Conservation (phyloP, 2,888 invertebrate species). For the Pandemis cinnamomeana region DNA sequence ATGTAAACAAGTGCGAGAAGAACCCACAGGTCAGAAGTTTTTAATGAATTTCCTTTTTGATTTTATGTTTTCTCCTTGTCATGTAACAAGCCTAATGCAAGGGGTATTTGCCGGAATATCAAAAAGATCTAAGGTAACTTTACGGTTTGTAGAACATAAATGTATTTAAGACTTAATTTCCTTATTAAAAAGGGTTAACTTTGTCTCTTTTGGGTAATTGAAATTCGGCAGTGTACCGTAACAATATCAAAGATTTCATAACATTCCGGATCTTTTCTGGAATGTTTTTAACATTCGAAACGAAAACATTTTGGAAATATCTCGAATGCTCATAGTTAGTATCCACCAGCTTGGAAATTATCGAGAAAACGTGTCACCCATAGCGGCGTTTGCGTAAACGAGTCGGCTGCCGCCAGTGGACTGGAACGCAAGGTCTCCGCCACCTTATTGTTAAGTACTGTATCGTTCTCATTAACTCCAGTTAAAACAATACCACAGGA, state of each 20-base stretch:
- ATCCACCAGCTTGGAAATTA: conserved; percentile 52
- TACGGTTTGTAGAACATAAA: no score
- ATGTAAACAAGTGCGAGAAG: no score
- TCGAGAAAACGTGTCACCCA: conserved; percentile 73
- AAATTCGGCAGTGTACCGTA: background rate
- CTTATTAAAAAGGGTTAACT: background rate
- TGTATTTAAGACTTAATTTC: no score
- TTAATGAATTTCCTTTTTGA: no score
- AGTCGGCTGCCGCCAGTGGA: conserved; percentile 76
- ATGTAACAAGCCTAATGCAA: no score
- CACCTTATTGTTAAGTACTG: conserved; percentile 76
- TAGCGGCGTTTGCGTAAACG: conserved; percentile 73
- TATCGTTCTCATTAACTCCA: conserved; percentile 78
- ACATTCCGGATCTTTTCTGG: background rate
- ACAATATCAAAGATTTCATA: background rate
- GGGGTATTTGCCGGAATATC: no score
- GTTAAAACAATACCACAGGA: conserved; percentile 83
- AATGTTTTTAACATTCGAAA: background rate
- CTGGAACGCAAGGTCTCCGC: conserved; percentile 83
- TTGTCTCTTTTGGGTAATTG: background rate
- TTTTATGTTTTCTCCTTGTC: no score
- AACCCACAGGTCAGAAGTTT: no score
- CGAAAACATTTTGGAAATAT: background rate
- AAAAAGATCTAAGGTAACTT: no score
- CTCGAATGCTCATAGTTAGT: conserved; percentile 19